Evolutionary conservation across 2,888 invertebrate species (phyloP).

Genomic region (Melanotus villosus): DNA sequence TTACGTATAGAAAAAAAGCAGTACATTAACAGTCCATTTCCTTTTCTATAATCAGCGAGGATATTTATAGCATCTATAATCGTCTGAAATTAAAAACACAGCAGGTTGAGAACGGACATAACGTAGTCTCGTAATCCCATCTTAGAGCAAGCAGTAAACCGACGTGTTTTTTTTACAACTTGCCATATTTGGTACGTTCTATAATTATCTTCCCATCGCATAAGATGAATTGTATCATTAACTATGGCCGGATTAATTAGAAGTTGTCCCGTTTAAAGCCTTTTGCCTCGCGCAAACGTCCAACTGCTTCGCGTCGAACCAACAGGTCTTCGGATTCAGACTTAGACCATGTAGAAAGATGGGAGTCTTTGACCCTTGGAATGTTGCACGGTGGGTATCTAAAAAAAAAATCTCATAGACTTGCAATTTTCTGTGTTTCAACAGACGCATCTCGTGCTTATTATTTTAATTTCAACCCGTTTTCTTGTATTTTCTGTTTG

Average conservation of each 20-base stretch:
- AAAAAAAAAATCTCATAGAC: constrained; percentile 47
- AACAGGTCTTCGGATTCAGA: constrained; percentile 19
- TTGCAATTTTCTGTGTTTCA: constrained; percentile 39
- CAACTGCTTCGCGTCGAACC: constrained; percentile 11
- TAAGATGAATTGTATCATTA: constrained; percentile 30
- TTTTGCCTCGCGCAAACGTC: neutral
- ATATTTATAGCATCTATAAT: constrained; percentile 26
- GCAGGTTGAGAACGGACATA: constrained; percentile 8
- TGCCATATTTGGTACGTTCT: constrained; percentile 31
- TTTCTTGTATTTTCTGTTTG: no score
- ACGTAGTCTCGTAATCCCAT: constrained; percentile 21
- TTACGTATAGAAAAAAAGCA: neutral
- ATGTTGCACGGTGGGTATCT: constrained; percentile 61
- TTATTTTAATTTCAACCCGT: no score
- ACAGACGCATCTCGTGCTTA: constrained; percentile 1
- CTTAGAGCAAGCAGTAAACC: constrained; percentile 19
- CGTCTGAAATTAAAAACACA: constrained; percentile 22
- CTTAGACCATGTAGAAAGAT: constrained; percentile 21
- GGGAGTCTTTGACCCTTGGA: constrained; percentile 59
- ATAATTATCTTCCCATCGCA: constrained; percentile 32
- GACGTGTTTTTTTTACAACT: constrained; percentile 18
- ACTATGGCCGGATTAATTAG: constrained; percentile 31
- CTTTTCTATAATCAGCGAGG: constrained; percentile 4
- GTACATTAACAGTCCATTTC: constrained; percentile 4
- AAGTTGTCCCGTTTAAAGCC: constrained; percentile 13